Evolutionary conservation across 2,888 invertebrate species (phyloP), one percentile per base, ranked within the genome.

Genomic region (Amiota communis): DNA sequence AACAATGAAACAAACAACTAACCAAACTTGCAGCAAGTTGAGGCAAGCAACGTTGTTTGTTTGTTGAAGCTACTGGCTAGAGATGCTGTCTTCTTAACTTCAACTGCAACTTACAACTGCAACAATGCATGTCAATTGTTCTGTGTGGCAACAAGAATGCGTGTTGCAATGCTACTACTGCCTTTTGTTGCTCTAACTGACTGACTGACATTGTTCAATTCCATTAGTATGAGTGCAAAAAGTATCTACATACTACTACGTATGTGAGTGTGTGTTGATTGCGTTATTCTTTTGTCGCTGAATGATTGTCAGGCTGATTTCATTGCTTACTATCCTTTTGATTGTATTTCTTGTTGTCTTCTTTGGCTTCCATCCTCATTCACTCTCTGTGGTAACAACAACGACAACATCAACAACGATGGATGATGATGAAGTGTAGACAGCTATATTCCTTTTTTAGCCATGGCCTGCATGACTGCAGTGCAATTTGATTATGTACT

Each of bases 81-180:
- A 69, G 48, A 64, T 59, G 73, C 72, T 64, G 53, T 72, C 72
- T 36, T 69, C 72, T n/a, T 72, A 51, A 20, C 69, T 23, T 48
- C 61, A 47, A 71, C 20, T 46, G 65, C 65, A 64, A 53, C 36
- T 36, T 36, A 0, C 36, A 36, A 36, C 36, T 49, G 73, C 81
- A 74, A 81, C 80, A 83, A 81, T 81, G 84, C 81, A 82, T 81
- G 83, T 85, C 83, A 85, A 85, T 83, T 85, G 85, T 82, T 82
- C 47, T 82, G 85, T 83, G 78, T 81, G 84, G 84, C 85, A 84
- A 75, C 77, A 83, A 81, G 86, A 86, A 86, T 85, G 86, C 86
- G 80, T 83, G 81, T 80, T 81, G 81, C 72, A 74, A 76, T 75
- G 74, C 49, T 56, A 73, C 70, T 9, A 20, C 59, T 15, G 17